These are phyloP conservation scores for Crotalus tigris DNA, from an alignment of 2,113 vertebrate species.

Conservation along the genomic window DNA sequence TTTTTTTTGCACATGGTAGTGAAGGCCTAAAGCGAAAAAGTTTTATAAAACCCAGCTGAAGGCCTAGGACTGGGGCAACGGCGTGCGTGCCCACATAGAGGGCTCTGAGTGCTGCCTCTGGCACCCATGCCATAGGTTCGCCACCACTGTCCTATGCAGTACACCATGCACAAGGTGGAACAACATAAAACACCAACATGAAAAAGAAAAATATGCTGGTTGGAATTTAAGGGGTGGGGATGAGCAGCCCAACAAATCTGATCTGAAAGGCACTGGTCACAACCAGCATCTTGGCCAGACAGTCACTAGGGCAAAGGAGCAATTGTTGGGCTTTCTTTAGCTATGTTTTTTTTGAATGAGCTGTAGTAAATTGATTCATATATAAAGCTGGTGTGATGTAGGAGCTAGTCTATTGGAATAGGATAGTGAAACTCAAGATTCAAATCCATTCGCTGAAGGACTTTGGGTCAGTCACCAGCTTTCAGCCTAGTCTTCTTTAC, in stretches of 20 bases:
- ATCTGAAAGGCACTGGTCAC: not conserved
- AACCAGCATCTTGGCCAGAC: not conserved
- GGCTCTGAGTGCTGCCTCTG: too few relatives aligned
- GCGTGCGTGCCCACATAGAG: too few relatives aligned
- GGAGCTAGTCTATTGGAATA: not conserved
- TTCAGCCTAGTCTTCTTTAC: not conserved
- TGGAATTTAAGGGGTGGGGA: not conserved
- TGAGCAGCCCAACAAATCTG: not conserved
- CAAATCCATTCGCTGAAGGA: not conserved
- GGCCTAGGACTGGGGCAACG: too few relatives aligned
- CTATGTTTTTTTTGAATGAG: not conserved
- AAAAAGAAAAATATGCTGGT: not conserved
- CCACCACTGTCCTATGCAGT: too few relatives aligned
- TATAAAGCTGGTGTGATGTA: not conserved
- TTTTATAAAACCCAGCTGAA: too few relatives aligned
- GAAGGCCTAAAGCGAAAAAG: too few relatives aligned
- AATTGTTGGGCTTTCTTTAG: not conserved
- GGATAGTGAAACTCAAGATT: not conserved
- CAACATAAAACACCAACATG: not conserved
- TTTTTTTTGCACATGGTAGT: too few relatives aligned
- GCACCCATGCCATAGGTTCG: too few relatives aligned
- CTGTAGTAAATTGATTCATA: not conserved
- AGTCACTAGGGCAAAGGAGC: not conserved
- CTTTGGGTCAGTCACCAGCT: not conserved
- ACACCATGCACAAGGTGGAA: not conserved